phyloP scores from a whole-genome alignment of 2,888 invertebrate species.

The Hoplodrina blanda region DNA sequence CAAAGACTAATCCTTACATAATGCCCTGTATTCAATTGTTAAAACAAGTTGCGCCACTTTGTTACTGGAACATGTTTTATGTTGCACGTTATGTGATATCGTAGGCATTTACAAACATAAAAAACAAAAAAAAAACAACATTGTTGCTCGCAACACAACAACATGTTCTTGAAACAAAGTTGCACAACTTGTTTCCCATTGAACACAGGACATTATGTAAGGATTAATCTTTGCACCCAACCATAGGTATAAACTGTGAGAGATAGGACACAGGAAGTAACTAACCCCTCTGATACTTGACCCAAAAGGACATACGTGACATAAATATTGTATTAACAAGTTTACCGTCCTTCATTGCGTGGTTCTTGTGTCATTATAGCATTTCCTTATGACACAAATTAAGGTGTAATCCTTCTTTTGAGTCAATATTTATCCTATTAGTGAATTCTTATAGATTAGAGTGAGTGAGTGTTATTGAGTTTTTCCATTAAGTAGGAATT shows the following conservation, averaged over 20 bases:
- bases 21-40: too few relatives aligned
- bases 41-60: too few relatives aligned
- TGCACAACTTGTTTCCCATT: too few relatives aligned
- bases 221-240: slow-evolving; percentile 26
- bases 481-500: too few relatives aligned
- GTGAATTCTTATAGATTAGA: neutral
- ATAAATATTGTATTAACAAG: slow-evolving; percentile 44
- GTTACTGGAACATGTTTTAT: too few relatives aligned
- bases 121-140: too few relatives aligned
- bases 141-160: too few relatives aligned
- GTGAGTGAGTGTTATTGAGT: too few relatives aligned
- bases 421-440: neutral
- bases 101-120: too few relatives aligned
- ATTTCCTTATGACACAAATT: slow-evolving; percentile 20
- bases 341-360: slow-evolving; percentile 3
- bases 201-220: neutral
- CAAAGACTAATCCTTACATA: too few relatives aligned
- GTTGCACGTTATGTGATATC: too few relatives aligned
- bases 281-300: slow-evolving; percentile 8
- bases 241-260: slow-evolving; percentile 22
- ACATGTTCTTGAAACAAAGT: too few relatives aligned
- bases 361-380: neutral
- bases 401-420: slow-evolving; percentile 8
- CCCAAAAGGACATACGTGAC: slow-evolving; percentile 14
- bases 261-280: slow-evolving; percentile 36